Evolutionary conservation across 2,113 vertebrate species (phyloP), one percentile per base, ranked within the genome.

Genomic region (Seriola quinqueradiata): DNA sequence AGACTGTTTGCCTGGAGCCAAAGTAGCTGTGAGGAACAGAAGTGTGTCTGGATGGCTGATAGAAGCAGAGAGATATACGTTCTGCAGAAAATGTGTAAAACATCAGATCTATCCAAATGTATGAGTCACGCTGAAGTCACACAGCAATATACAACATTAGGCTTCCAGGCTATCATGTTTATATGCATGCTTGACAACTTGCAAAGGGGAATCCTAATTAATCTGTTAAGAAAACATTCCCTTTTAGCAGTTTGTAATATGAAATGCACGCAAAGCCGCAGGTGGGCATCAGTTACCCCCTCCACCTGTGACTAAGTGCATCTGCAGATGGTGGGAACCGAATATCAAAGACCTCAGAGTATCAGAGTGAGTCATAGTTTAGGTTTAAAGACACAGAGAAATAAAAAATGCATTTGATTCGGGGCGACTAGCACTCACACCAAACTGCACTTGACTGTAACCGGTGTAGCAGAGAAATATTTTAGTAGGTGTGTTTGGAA

Each of bases 131-230:
- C 23, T 23, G 19, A 42, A n/a, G 23, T 40, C 9, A 34, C 14
- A 9, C 59, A 69, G 25, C 59, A 25, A 40, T 74, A 48, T 57
- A 6, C 25, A 65, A 40, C 5, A 28, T n/a, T 61, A 16, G 11
- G 46, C n/a, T 55, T 57, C 9, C 6, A 52, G 0, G n/a, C 52
- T 13, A 70, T 44, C 23, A 23, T 65, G 48, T 69, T 59, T n/a
- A 55, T 14, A 52, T 60, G 19, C 11, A 21, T 17, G 8, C 44
- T 32, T 68, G 44, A 25, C 55, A 67, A 46, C 36, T 46, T 75
- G 59, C 34, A 44, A 66, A 66, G 52, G n/a, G 57, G 28, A 38
- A 28, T 36, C 57, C 19, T 25, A 28, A 81, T 61, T 17, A 52
- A 21, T 79, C 36, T 52, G n/a, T n/a, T 23, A 16, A 46, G 52